A percentile compares a stretch with the other conserved stretches of the same genome.
These are phyloP conservation scores for Pogonomyrmex californicus DNA, from an alignment of 1,140 invertebrate genomes.

Conservation along the genomic window DNA sequence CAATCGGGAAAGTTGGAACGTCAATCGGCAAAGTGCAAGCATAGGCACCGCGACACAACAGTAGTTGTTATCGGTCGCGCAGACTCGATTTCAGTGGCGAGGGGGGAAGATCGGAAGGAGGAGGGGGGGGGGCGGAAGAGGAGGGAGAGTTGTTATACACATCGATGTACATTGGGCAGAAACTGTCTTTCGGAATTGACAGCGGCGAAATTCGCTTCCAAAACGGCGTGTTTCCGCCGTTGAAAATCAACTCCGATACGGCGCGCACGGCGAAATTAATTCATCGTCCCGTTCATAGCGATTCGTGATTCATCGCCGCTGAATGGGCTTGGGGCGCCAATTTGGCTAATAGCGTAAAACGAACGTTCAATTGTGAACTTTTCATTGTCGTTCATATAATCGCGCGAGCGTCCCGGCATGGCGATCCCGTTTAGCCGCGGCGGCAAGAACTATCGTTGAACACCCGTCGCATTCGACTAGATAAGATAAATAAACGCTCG, in stretches of 20 bases:
- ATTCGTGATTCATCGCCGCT: constrained; percentile 38
- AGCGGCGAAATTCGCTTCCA: constrained; percentile 61
- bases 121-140: no score
- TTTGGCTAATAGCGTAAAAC: constrained; percentile 55
- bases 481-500: constrained; percentile 19
- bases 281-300: constrained; percentile 53
- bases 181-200: constrained; percentile 64
- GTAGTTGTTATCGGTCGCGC: constrained; percentile 69
- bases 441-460: neutral
- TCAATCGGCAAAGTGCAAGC: constrained; percentile 62
- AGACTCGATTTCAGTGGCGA: constrained; percentile 49
- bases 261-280: constrained; percentile 53
- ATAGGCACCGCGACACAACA: constrained; percentile 52
- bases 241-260: constrained; percentile 58
- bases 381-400: constrained; percentile 44
- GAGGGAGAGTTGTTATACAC: neutral
- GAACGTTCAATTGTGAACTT: constrained; percentile 60
- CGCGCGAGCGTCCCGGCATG: neutral
- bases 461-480: no score
- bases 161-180: constrained; percentile 51
- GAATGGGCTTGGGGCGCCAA: constrained; percentile 37
- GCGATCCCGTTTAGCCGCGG: neutral
- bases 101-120: neutral
- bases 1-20: constrained; percentile 72
- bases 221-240: constrained; percentile 54